A percentile compares a stretch with the other conserved stretches of the same genome.
These are phyloP conservation scores for Strigops habroptila DNA, from an alignment of 2,113 vertebrate species.

Conservation along the genomic window DNA sequence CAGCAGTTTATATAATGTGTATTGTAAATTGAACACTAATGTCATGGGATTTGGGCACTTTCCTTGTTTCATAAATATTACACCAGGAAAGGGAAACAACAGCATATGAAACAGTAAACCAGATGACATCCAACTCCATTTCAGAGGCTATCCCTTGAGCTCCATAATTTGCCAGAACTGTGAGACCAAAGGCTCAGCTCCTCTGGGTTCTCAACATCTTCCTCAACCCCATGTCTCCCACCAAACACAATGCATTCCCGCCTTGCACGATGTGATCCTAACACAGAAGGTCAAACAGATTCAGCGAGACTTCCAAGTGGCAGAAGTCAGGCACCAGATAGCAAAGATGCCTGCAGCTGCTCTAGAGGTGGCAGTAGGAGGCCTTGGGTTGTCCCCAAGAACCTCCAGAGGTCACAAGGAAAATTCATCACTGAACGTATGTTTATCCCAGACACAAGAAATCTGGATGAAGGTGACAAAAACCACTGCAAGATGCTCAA, in stretches of 20 bases:
- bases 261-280: background rate
- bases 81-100: background rate
- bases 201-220: background rate
- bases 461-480: background rate
- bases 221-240: background rate
- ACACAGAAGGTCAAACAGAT: background rate
- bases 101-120: background rate
- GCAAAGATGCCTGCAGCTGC: background rate
- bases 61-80: background rate
- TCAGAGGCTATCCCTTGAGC: background rate
- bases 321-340: background rate
- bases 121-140: background rate
- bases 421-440: accelerated
- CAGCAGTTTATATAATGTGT: background rate
- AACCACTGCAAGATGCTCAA: accelerated
- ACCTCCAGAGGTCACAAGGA: background rate
- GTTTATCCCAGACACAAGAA: background rate
- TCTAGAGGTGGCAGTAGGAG: background rate
- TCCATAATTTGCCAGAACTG: background rate
- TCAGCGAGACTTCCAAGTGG: background rate
- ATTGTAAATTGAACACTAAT: background rate
- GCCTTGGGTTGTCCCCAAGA: background rate
- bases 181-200: background rate
- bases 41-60: background rate
- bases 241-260: background rate